Evolutionary conservation across 2,113 vertebrate genomes (phyloP).

Genomic region (Pseudois nayaur): DNA sequence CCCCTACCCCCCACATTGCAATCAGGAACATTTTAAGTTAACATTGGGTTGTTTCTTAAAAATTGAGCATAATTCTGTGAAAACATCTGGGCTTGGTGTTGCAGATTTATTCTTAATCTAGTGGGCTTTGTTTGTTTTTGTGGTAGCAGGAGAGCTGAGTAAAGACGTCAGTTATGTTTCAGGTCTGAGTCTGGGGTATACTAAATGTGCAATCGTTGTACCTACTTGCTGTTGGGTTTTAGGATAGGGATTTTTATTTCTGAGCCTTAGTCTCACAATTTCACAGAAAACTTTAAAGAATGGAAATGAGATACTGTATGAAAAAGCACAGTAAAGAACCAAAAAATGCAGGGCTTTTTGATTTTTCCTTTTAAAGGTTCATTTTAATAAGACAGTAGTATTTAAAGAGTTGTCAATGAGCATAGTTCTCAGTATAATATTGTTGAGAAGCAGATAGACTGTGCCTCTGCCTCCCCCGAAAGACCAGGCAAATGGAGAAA

Average conservation of each 20-base stretch:
- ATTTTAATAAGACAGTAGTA: background rate
- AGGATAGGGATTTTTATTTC: background rate
- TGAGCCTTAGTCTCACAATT: background rate
- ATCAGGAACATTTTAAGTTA: background rate
- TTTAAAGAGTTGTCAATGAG: background rate
- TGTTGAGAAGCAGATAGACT: background rate
- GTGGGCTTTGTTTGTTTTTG: background rate
- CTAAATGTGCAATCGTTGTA: background rate
- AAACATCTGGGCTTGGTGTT: background rate
- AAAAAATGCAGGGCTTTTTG: background rate
- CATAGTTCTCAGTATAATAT: background rate
- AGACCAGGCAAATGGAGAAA: background rate
- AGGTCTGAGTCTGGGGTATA: background rate
- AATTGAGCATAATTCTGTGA: background rate
- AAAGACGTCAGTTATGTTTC: conserved; percentile 5
- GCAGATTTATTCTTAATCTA: background rate
- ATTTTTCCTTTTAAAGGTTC: background rate
- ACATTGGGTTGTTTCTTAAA: conserved; percentile 36
- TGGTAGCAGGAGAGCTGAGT: background rate
- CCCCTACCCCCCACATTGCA: background rate
- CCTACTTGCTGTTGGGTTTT: background rate
- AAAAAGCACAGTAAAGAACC: background rate
- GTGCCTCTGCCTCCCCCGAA: background rate
- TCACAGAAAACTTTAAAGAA: background rate
- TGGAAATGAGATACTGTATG: background rate